Evolutionary conservation across 1,140 invertebrate genomes (phyloP).

Genomic region (Oryzaephilus surinamensis): DNA sequence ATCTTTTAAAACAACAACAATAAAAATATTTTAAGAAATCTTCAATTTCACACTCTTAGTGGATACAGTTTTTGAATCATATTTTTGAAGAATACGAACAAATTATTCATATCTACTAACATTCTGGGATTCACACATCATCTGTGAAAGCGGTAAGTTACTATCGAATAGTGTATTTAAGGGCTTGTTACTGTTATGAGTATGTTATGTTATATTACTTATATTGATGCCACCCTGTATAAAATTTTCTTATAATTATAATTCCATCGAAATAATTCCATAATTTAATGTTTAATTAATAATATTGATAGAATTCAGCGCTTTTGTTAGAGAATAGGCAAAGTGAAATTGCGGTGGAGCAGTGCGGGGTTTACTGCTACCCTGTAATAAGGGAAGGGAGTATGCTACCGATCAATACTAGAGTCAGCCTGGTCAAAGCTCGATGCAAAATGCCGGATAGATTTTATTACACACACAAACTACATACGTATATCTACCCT

Average conservation of each 20-base stretch:
- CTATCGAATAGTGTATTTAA: too few species aligned
- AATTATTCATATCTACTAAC: too few species aligned
- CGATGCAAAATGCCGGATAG: slow-evolving; percentile 12
- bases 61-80: too few species aligned
- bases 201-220: slow-evolving; percentile 11
- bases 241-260: slow-evolving; percentile 4
- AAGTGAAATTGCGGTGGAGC: slow-evolving; percentile 4
- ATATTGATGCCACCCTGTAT: slow-evolving; percentile 18
- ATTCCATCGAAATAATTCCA: neutral
- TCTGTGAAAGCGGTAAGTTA: too few species aligned
- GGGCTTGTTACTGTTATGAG: too few species aligned
- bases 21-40: slow-evolving; percentile 6
- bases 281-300: neutral
- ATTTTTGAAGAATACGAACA: too few species aligned
- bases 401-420: slow-evolving; percentile 25
- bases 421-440: slow-evolving; percentile 19
- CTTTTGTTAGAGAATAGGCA: neutral
- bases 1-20: slow-evolving; percentile 14
- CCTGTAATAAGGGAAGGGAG: slow-evolving; percentile 25
- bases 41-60: slow-evolving; percentile 10
- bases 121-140: too few species aligned
- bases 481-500: neutral
- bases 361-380: slow-evolving; percentile 18
- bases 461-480: too few species aligned
- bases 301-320: neutral